Percentiles rank a stretch among this genome's conserved stretches.
Conservation (phyloP, 2,888 invertebrate genomes). For the Heliconius ismenius region DNA sequence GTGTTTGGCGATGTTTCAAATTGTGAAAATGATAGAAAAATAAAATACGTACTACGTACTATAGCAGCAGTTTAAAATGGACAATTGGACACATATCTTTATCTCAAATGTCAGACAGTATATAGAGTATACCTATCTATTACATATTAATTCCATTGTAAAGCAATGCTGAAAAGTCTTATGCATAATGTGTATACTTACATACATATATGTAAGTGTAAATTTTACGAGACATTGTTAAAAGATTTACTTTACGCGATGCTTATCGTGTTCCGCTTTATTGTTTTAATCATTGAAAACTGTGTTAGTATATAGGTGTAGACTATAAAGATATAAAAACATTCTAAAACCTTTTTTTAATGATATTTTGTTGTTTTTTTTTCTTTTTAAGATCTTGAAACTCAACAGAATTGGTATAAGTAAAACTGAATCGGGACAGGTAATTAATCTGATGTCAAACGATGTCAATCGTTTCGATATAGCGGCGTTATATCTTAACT, state of each 20-base stretch:
- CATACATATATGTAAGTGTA: neutral
- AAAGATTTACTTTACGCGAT: neutral
- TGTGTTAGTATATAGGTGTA: neutral
- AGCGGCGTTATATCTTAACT: conserved; percentile 86
- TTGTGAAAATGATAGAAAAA: too few relatives aligned
- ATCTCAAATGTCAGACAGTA: too few relatives aligned
- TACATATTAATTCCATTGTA: too few relatives aligned
- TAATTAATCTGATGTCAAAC: conserved; percentile 92
- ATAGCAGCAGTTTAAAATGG: too few relatives aligned
- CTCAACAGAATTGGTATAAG: conserved; percentile 82
- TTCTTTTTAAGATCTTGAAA: conserved; percentile 66
- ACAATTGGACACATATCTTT: too few relatives aligned
- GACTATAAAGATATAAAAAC: neutral
- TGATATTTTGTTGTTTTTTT: neutral
- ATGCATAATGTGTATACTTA: too few relatives aligned
- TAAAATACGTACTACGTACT: too few relatives aligned
- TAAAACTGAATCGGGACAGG: conserved; percentile 87
- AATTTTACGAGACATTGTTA: conserved; percentile 8
- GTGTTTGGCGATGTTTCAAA: too few relatives aligned
- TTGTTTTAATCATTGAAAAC: neutral
- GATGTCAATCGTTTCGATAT: conserved; percentile 92
- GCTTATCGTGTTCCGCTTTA: neutral
- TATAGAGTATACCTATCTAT: too few relatives aligned
- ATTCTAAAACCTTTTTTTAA: neutral
- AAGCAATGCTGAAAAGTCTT: too few relatives aligned